A percentile compares a stretch with the other conserved stretches of the same genome.
These are phyloP conservation scores for Theretra japonica DNA, from an alignment of 2,888 invertebrate species.

Conservation along the genomic window DNA sequence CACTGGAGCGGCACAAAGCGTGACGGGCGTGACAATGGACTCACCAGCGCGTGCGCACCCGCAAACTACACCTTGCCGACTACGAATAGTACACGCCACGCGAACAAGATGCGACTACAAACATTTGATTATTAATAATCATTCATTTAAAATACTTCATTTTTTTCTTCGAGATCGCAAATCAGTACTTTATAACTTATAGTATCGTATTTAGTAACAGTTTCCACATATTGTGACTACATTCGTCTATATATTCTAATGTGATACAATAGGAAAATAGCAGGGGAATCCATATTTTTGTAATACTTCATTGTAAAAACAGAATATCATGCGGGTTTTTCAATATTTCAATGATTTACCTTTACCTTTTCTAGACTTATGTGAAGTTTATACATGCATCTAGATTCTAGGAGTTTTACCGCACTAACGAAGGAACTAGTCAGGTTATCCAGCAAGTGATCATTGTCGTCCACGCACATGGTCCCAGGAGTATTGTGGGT, in stretches of 20 bases:
- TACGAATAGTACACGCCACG: conserved; percentile 10
- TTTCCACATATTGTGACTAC: too few relatives aligned
- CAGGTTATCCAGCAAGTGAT: too few relatives aligned
- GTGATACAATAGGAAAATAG: not conserved
- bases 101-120: not conserved
- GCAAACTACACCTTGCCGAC: conserved; percentile 61
- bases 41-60: conserved; percentile 73
- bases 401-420: not conserved
- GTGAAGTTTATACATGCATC: not conserved
- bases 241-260: not conserved
- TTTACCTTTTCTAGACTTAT: not conserved
- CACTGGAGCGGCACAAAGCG: conserved; percentile 65
- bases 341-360: not conserved
- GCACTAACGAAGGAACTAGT: not conserved
- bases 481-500: too few relatives aligned
- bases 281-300: not conserved
- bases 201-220: too few relatives aligned
- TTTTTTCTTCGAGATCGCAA: too few relatives aligned
- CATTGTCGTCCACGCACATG: too few relatives aligned
- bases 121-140: not conserved
- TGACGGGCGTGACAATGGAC: conserved; percentile 76
- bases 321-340: conserved; percentile 4
- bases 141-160: not conserved
- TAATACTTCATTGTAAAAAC: not conserved
- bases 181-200: too few relatives aligned